These are phyloP conservation scores for Aphidius colemani DNA, from an alignment of 2,888 invertebrate species.

Conservation along the genomic window DNA sequence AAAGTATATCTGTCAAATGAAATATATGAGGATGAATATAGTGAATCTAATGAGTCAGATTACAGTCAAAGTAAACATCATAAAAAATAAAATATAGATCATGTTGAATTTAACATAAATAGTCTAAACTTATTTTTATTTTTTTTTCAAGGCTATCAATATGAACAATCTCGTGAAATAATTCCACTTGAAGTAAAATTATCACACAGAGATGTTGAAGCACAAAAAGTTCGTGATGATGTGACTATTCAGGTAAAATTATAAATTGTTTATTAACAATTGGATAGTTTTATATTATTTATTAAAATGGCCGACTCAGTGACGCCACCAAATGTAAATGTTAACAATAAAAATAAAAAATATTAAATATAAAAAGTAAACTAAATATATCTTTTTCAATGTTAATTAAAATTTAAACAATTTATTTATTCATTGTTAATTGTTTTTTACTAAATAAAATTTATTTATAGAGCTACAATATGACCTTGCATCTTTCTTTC, in stretches of 20 bases:
- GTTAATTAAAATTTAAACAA: too few relatives aligned
- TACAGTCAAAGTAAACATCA: constrained; percentile 43
- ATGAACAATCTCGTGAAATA: constrained; percentile 39
- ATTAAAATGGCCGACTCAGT: not conserved
- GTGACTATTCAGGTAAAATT: constrained; percentile 51
- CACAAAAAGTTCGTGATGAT: constrained; percentile 50
- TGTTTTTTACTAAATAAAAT: too few relatives aligned
- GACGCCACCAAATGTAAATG: too few relatives aligned
- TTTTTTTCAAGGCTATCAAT: constrained; percentile 46
- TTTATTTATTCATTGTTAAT: too few relatives aligned
- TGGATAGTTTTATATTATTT: constrained; percentile 8
- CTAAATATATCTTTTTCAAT: too few relatives aligned
- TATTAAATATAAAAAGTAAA: too few relatives aligned
- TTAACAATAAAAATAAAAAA: too few relatives aligned
- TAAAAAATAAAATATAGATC: not conserved
- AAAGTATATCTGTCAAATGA: not conserved
- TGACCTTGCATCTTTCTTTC: too few relatives aligned
- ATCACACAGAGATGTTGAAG: constrained; percentile 50
- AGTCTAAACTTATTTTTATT: too few relatives aligned
- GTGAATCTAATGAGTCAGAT: constrained; percentile 32
- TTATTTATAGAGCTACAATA: too few relatives aligned
- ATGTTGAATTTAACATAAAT: not conserved
- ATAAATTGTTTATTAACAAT: constrained; percentile 6
- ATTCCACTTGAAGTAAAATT: constrained; percentile 29
- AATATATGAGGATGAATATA: constrained; percentile 26